Evolutionary conservation across 2,113 vertebrate species (phyloP).

Genomic region (Coracopsis vasa): DNA sequence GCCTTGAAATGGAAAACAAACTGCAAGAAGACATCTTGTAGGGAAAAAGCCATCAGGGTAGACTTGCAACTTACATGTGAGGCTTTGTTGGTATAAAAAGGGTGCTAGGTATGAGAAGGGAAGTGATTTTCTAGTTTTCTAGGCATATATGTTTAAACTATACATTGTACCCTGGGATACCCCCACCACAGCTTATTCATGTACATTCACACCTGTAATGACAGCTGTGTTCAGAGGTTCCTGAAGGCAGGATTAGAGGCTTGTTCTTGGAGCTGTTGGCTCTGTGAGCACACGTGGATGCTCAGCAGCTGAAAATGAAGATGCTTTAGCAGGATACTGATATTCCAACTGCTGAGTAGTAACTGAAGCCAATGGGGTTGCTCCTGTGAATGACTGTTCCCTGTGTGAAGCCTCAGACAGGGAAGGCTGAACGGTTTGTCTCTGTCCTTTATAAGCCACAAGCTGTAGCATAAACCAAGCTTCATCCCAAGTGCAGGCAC

Average conservation of each 20-base stretch:
- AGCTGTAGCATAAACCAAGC: background rate
- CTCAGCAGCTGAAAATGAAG: background rate
- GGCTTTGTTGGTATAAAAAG: background rate
- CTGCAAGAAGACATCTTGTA: background rate
- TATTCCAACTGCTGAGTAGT: background rate
- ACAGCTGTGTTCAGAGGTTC: background rate
- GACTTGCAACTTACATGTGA: background rate
- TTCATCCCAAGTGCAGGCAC: background rate
- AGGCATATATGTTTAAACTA: background rate
- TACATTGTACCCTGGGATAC: background rate
- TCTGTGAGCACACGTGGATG: accelerated
- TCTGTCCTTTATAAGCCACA: background rate
- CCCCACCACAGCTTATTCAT: background rate
- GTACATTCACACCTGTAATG: background rate
- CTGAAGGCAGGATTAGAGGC: background rate
- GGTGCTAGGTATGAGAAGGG: background rate
- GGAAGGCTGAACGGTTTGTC: background rate
- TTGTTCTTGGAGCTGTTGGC: background rate
- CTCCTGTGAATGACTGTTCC: background rate
- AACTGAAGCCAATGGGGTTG: background rate
- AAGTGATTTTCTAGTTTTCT: background rate
- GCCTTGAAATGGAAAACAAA: background rate
- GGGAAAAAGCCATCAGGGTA: background rate
- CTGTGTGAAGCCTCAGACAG: background rate
- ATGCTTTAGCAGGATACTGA: background rate